These are phyloP conservation scores for Nephrotoma flavescens DNA, from an alignment of 2,888 invertebrate species.

Conservation along the genomic window DNA sequence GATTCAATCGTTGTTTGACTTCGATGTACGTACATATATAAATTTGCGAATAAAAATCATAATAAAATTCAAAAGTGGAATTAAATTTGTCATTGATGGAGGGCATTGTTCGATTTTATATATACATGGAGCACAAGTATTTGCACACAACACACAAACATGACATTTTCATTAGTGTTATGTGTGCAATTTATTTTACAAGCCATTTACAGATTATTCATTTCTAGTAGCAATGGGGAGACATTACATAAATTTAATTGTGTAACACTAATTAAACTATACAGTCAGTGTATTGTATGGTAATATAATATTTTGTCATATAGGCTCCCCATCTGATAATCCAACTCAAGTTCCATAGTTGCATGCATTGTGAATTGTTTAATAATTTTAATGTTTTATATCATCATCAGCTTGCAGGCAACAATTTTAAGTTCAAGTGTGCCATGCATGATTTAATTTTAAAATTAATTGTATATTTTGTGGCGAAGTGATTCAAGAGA, in stretches of 20 bases:
- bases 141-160: neutral
- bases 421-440: no score
- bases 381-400: no score
- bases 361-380: no score
- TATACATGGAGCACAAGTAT: neutral
- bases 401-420: no score
- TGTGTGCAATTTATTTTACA: neutral
- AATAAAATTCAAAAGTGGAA: neutral
- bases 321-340: no score
- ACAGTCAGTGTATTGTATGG: no score
- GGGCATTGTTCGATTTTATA: neutral
- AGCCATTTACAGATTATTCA: neutral
- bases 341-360: no score
- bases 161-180: neutral
- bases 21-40: neutral
- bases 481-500: no score
- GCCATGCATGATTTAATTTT: no score
- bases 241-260: neutral
- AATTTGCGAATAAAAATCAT: neutral
- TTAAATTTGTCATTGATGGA: neutral
- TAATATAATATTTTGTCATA: no score
- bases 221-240: neutral
- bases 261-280: neutral
- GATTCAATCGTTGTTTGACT: neutral
- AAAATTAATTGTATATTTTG: no score